Evolutionary conservation across 2,888 invertebrate species (phyloP), one percentile per base, ranked within the genome.

Genomic region (Diaphora mendica): DNA sequence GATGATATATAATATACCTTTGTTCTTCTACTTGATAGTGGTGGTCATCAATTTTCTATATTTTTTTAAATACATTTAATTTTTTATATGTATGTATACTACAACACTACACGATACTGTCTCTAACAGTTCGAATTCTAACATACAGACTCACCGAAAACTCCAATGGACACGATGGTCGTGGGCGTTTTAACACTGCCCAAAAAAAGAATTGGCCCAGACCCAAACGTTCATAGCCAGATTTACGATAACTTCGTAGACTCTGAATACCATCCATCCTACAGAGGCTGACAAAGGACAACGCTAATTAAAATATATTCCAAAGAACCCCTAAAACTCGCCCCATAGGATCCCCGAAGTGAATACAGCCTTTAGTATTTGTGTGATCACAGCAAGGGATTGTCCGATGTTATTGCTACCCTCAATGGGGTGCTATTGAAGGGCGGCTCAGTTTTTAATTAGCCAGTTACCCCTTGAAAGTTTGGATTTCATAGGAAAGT

Each of bases 381-480:
- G 74, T 77, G 75, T 71, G 65, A 72, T 73, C 72, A 71, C 73
- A 62, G 30, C 62, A 62, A 71, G 59, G 70, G 71, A 67, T 64
- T 70, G 74, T 74, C 23, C 75, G 72, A 73, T 74, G 64, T 67
- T 72, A 68, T 48, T 51, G 59, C 67, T 9, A 68, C 39, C 26
- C 35, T 51, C 64, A 5, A 67, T 23, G 30, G 65, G 62, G 26
- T 62, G 66, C 64, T 64, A 77, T 75, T 64, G 70, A 66, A 44
- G 1, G 64, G 33, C 20, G 72, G 69, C 73, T 79, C 75, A 72
- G 68, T 76, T 78, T 76, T 76, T 78, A 82, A 81, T 81, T 79
- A 76, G 69, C 64, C 65, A 78, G 78, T 73, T 70, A 75, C 70
- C 44, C 68, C 69, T 62, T 70, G 7, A 33, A 51, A 51, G 26